Percentiles rank a stretch among this genome's conserved stretches.
Conservation (phyloP, 2,797 vertebrate genomes). For the Cichlasoma orientale region DNA sequence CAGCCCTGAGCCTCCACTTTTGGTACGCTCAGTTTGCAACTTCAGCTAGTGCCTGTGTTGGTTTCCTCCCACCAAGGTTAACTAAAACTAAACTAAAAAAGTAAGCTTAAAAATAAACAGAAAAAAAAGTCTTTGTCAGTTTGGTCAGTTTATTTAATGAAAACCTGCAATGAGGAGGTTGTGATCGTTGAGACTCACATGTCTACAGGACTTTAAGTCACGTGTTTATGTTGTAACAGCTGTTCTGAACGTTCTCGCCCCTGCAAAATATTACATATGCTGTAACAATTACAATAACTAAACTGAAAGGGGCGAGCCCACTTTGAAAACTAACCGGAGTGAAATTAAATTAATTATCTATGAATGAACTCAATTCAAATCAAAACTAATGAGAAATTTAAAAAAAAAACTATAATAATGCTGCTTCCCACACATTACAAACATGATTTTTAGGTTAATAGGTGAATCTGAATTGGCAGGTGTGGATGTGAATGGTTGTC, state of each 20-base stretch:
- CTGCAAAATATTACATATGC: not conserved
- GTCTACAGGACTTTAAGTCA: not conserved
- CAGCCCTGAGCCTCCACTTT: not conserved
- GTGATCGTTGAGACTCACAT: not conserved
- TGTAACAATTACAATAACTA: not conserved
- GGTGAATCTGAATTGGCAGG: not conserved
- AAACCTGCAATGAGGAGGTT: not conserved
- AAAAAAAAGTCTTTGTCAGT: not conserved
- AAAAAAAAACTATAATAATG: not conserved
- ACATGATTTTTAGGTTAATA: not conserved
- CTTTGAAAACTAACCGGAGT: not conserved
- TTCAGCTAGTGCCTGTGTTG: not conserved
- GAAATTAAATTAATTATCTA: not conserved
- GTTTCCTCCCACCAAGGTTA: not conserved
- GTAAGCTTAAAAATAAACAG: not conserved
- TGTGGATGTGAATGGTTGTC: not conserved
- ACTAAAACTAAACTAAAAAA: not conserved
- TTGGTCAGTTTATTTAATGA: not conserved
- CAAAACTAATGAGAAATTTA: not conserved
- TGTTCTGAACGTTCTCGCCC: not conserved
- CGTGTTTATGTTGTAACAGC: not conserved
- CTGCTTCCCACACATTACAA: not conserved
- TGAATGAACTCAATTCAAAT: not conserved
- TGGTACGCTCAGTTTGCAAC: not conserved
- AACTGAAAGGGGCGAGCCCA: not conserved